A percentile compares a stretch with the other conserved stretches of the same genome.
These are phyloP conservation scores for Hippopotamus amphibius DNA, from an alignment of 2,113 vertebrate species.

Conservation along the genomic window DNA sequence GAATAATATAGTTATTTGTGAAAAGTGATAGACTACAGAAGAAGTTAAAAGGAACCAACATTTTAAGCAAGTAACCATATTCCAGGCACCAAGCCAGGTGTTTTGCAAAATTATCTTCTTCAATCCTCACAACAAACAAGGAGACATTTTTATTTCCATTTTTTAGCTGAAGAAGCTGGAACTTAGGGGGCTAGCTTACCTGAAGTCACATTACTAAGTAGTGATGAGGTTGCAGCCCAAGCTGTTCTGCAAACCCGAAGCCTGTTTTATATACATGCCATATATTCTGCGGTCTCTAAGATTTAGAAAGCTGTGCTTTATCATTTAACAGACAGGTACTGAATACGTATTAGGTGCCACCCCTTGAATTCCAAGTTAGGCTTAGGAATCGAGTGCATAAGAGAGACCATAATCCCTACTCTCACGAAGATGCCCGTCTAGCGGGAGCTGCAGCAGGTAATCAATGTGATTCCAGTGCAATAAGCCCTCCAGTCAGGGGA, in stretches of 20 bases:
- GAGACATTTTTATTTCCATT: not conserved
- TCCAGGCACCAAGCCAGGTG: not conserved
- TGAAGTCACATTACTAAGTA: not conserved
- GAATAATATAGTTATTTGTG: not conserved
- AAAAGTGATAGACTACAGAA: not conserved
- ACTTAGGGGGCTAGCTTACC: not conserved
- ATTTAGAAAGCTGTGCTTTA: not conserved
- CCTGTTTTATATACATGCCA: not conserved
- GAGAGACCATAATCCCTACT: not conserved
- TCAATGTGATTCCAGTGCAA: not conserved
- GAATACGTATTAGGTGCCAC: not conserved
- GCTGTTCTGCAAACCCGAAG: not conserved
- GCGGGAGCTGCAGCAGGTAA: not conserved
- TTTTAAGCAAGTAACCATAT: not conserved
- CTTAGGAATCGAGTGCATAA: not conserved
- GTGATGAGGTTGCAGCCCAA: not conserved
- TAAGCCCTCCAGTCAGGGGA: not conserved
- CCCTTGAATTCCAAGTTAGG: not conserved
- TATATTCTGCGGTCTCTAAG: not conserved
- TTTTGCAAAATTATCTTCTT: slow-evolving; percentile 15
- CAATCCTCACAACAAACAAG: not conserved
- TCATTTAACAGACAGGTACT: not conserved
- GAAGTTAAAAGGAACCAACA: not conserved
- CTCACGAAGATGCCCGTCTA: not conserved
- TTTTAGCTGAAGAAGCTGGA: not conserved